These are phyloP conservation scores for Erebia aethiops DNA, from an alignment of 2,888 invertebrate species.

Conservation along the genomic window DNA sequence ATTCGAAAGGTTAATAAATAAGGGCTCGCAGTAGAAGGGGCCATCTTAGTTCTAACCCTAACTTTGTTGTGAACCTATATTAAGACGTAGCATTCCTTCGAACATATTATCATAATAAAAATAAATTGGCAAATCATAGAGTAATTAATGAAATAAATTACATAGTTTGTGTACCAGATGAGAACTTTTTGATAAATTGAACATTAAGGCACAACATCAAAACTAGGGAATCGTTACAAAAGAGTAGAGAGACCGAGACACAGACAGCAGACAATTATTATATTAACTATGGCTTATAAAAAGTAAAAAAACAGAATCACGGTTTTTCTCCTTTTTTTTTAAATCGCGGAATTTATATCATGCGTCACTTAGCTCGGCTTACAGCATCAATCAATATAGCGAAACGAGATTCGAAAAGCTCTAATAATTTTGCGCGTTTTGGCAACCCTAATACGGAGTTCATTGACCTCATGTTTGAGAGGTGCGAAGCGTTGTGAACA, in stretches of 20 bases:
- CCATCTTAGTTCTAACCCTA: too few relatives aligned
- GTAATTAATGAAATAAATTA: not conserved
- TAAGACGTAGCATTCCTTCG: too few relatives aligned
- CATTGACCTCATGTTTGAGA: slow-evolving; percentile 50
- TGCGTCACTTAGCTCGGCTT: not conserved
- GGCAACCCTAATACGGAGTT: slow-evolving; percentile 44
- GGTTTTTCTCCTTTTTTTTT: not conserved
- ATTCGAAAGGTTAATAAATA: not conserved
- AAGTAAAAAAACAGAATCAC: not conserved
- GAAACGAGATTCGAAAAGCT: not conserved
- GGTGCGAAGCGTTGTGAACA: slow-evolving; percentile 44
- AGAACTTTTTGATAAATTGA: too few relatives aligned
- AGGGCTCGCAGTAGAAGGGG: not conserved
- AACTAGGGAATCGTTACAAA: too few relatives aligned
- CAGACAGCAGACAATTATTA: too few relatives aligned
- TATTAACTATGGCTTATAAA: not conserved
- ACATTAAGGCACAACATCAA: too few relatives aligned
- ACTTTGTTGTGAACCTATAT: not conserved
- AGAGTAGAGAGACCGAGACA: too few relatives aligned
- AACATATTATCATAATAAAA: not conserved
- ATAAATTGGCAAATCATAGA: not conserved
- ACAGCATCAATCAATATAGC: not conserved
- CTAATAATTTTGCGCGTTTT: not conserved
- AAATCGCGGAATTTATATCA: not conserved
- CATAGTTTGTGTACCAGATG: too few relatives aligned